Evolutionary conservation across 2,797 vertebrate genomes (phyloP), one percentile per base, ranked within the genome.

Genomic region (Coranthus polyacanthus): DNA sequence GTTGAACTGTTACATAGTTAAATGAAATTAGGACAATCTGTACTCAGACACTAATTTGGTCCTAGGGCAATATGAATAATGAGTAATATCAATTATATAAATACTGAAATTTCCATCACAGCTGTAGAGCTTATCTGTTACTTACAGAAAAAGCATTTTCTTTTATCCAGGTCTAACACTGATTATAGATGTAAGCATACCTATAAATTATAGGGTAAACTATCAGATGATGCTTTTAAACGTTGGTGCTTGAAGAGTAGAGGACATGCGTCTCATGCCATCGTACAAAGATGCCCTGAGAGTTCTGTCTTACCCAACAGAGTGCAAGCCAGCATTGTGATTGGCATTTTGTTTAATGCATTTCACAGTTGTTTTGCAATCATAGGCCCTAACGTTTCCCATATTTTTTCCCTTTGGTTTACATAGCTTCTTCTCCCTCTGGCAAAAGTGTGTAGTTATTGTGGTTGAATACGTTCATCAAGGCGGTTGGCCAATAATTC

Each of bases 281-380:
- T 6, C 12, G 11, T 52, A 75, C 72, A 76, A 84, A 22, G 36
- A 16, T 53, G 60, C 15, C 68, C 80, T 82, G 68, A 43, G 59
- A 74, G 36, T 26, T 45, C 24, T 24, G 9, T 7, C 3, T 10
- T 22, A 18, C 13, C 36, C 76, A 58, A 55, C 41, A 41, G 21
- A 69, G 53, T 12, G 26, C 59, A 61, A 72, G 64, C 60, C 55
- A 65, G 34, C 39, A 18, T 47, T n/a, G 46, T 58, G 16, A 71
- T 54, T 75, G 60, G 71, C 47, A 7, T 71, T 68, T 72, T 46
- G 17, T 62, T 68, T n/a, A 51, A 42, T 50, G 8, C 12, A 55
- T 3, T 65, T 69, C 15, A 15, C 1, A 9, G 20, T 78, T 81
- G 45, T 81, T 75, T 70, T 66, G 65, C 61, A 84, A 59, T 74